These are phyloP conservation scores for Passer montanus DNA, from an alignment of 2,113 vertebrate genomes.

Conservation along the genomic window DNA sequence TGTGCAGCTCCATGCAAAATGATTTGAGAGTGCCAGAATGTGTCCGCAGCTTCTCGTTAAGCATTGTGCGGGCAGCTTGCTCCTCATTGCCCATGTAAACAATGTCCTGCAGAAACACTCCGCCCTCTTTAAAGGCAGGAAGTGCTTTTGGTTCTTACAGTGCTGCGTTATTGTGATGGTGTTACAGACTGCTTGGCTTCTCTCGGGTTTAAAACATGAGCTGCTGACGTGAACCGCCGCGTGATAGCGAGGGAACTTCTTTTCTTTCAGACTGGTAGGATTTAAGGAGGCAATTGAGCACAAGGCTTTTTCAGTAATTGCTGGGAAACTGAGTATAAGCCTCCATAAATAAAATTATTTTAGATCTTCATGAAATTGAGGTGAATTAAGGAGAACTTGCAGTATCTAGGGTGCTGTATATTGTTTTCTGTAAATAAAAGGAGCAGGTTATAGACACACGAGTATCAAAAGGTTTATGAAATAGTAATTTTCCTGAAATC, in stretches of 20 bases:
- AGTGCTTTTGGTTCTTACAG: rapidly evolving
- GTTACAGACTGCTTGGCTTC: not conserved
- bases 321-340: not conserved
- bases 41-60: too few species aligned
- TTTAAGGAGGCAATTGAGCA: too few species aligned
- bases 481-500: not conserved
- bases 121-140: not conserved
- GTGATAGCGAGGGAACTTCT: rapidly evolving
- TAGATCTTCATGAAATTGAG: not conserved
- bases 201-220: not conserved
- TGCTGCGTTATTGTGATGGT: rapidly evolving
- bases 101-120: not conserved
- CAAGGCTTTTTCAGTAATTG: too few species aligned
- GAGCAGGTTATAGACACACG: rapidly evolving
- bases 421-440: not conserved
- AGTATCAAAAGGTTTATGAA: not conserved
- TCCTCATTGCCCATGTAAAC: rapidly evolving
- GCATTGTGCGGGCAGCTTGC: not conserved
- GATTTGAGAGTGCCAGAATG: rapidly evolving
- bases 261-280: not conserved
- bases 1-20: rapidly evolving
- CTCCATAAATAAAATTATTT: rapidly evolving
- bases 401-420: not conserved
- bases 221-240: too few species aligned
- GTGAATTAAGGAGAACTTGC: not conserved